phyloP scores from a whole-genome alignment of 1,140 invertebrate species.

The Neodiprion pinetum region DNA sequence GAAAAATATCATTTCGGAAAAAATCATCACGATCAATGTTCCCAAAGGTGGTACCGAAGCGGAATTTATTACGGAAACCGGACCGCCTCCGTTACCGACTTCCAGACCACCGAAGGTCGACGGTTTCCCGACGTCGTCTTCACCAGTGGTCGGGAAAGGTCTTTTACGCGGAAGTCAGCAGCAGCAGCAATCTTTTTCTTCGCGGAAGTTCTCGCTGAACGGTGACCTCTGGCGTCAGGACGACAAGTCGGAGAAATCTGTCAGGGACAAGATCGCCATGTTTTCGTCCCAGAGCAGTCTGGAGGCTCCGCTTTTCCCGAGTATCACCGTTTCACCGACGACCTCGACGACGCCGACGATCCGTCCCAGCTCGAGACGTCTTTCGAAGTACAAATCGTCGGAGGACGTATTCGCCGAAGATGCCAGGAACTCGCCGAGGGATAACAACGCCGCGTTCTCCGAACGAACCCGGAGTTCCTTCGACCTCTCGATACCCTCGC shows the following conservation, averaged over 20 bases:
- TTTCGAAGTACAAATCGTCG: constrained; percentile 62
- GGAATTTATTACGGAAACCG: constrained; percentile 27
- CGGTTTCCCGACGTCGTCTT: neutral
- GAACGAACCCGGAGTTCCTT: constrained; percentile 54
- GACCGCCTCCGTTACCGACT: constrained; percentile 55
- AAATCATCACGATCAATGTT: constrained; percentile 42
- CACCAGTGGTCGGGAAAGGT: constrained; percentile 24
- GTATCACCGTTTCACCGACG: constrained; percentile 31
- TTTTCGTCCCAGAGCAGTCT: constrained; percentile 68
- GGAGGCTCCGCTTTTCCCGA: constrained; percentile 48
- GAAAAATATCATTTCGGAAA: constrained; percentile 35
- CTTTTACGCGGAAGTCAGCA: neutral
- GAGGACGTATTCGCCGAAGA: constrained; percentile 61
- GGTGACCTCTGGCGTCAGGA: constrained; percentile 67
- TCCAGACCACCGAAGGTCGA: constrained; percentile 51
- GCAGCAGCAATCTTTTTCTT: constrained; percentile 13
- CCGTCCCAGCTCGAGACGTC: constrained; percentile 30
- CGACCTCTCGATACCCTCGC: constrained; percentile 44
- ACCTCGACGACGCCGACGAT: constrained; percentile 34
- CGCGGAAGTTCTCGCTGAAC: constrained; percentile 46
- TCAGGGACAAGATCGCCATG: constrained; percentile 88
- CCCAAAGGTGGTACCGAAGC: constrained; percentile 32
- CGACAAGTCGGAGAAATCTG: constrained; percentile 79
- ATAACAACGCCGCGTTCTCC: constrained; percentile 32
- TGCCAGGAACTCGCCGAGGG: constrained; percentile 27